Evolutionary conservation across 2,888 invertebrate genomes (phyloP), one percentile per base, ranked within the genome.

Genomic region (Phytoseiulus persimilis): DNA sequence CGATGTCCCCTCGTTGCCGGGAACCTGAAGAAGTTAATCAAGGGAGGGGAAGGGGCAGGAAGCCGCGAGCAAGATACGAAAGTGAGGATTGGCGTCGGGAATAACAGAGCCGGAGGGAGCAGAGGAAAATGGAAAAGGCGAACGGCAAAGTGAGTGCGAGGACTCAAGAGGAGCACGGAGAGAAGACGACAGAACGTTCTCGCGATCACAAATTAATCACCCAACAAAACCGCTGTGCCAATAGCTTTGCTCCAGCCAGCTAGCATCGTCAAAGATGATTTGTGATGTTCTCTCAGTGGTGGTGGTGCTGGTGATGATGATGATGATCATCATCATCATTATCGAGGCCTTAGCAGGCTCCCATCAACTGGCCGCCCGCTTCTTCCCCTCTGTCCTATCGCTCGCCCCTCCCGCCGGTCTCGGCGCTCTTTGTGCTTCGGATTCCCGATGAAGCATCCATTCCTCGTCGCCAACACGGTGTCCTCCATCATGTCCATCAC

Each of bases 161-260:
- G 65, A 23, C 65, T 65, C 65, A 28, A 65, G 65, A 18, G 65
- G 65, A 28, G 18, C 65, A 18, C 5, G 65, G 28, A 23, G 28
- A 65, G 65, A 65, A 28, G 14, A 46, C 18, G 65, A 65, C 28
- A 65, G 65, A 23, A 65, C 65, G 65, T 14, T 65, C 28, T 28
- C 65, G 18, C 65, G 65, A 65, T 65, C 65, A 14, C 65, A 65
- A 65, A 65, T 65, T 65, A 65, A 65, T 65, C 65, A 65, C 65
- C 65, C 65, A 65, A 65, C 65, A 65, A 65, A 65, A 65, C 65
- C 65, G 65, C 65, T 65, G 65, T 65, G 65, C 65, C 65, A 65
- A 65, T 65, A 65, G 65, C 65, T 65, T 28, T 28, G 65, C 65
- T 65, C 65, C 65, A 23, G 65, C 65, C 28, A 65, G 65, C 65